A percentile compares a stretch with the other conserved stretches of the same genome.
These are phyloP conservation scores for Camptogramma bilineatum DNA, from an alignment of 2,888 invertebrate genomes.

Conservation along the genomic window DNA sequence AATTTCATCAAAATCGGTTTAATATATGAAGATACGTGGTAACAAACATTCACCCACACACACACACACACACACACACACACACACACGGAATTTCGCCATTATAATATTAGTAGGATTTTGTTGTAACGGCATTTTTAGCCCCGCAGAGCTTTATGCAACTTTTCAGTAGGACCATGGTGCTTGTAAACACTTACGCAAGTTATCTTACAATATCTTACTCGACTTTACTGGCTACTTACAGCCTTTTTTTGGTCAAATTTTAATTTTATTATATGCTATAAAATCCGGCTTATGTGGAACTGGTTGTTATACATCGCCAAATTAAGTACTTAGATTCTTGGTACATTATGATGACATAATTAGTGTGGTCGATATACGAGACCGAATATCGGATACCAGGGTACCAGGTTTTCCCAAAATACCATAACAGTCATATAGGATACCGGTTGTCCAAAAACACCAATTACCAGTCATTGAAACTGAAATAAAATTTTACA, in stretches of 20 bases:
- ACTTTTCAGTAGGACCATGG: not conserved
- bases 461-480: not conserved
- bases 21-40: too few species aligned
- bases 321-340: conserved; percentile 17
- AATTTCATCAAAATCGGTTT: too few species aligned
- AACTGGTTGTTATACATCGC: conserved; percentile 20
- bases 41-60: too few species aligned
- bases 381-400: too few species aligned
- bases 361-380: conserved; percentile 16
- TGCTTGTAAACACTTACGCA: not conserved
- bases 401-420: not conserved
- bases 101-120: too few species aligned
- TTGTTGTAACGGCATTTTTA: too few species aligned
- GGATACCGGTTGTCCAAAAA: not conserved
- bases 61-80: too few species aligned
- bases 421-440: too few species aligned
- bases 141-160: not conserved
- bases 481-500: conserved; percentile 19
- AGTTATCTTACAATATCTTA: conserved; percentile 51
- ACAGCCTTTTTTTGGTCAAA: conserved; percentile 60
- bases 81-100: too few species aligned
- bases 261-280: conserved; percentile 5
- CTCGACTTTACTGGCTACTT: conserved; percentile 60
- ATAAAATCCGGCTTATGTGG: conserved; percentile 3
- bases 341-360: conserved; percentile 18